phyloP scores from a whole-genome alignment of 2,888 invertebrate species.

The Andrena haemorrhoa region DNA sequence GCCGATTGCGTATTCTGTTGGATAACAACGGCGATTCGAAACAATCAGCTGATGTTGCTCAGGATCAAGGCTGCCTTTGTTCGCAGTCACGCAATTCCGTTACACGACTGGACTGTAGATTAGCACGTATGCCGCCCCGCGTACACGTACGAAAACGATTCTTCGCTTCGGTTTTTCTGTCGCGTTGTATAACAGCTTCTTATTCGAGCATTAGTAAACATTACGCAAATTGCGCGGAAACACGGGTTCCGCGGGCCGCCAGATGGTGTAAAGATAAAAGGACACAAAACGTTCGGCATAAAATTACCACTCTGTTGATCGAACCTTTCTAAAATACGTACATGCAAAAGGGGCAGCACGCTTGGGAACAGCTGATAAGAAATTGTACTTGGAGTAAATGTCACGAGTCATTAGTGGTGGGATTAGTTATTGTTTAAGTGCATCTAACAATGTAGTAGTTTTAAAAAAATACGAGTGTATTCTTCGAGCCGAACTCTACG shows the following conservation, averaged over 20 bases:
- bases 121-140: background rate
- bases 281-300: too few species aligned
- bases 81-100: constrained; percentile 39
- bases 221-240: background rate
- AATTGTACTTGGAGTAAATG: too few species aligned
- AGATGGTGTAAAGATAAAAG: background rate
- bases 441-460: too few species aligned
- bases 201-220: background rate
- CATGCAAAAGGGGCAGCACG: too few species aligned
- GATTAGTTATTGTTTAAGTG: too few species aligned
- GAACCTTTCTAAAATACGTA: too few species aligned
- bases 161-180: background rate
- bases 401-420: too few species aligned
- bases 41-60: constrained; percentile 53
- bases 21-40: constrained; percentile 59
- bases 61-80: constrained; percentile 58
- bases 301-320: too few species aligned
- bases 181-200: constrained; percentile 11
- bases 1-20: constrained; percentile 44
- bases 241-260: background rate
- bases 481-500: too few species aligned
- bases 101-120: constrained; percentile 35
- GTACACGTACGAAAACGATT: background rate
- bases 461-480: too few species aligned
- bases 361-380: too few species aligned